Evolutionary conservation across 1,140 invertebrate genomes (phyloP), one percentile per base, ranked within the genome.

Genomic region (Drosophila pseudoobscura): DNA sequence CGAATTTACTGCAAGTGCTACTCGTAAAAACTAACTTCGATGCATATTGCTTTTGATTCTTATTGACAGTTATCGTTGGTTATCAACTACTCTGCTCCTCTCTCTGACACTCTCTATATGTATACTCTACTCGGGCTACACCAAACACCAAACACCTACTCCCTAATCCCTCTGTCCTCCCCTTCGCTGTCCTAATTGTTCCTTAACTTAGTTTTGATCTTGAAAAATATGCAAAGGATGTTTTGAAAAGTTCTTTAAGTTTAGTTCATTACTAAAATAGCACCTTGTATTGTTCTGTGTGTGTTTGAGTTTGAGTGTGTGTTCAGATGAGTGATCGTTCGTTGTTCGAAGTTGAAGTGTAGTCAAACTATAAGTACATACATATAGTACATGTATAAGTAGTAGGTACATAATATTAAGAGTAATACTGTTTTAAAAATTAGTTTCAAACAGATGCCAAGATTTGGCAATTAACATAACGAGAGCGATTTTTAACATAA

Each of bases 31-130:
- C 75, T 87, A 78, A 44, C 45, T 88, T 88, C 83, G 83, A 89
- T 88, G 83, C 84, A 88, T 75, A 69, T 88, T 45, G 79, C 79
- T 88, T 88, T 88, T 88, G 83, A 88, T 88, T 78, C 57, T 76
- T 74, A 78, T 88, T 88, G 84, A 88, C 84, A 83, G 63, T 88
- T 76, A 83, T 88, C 83, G 83, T 88, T 88, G 83, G 83, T 83
- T 88, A 88, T 78, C 50, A 39, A 58, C 53, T 62, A 75, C 51
- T 88, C 65, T 71, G 72, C 71, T 75, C 50, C 52, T 59, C 76
- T 70, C 57, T 64, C 72, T 69, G 13, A 13, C 35, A 5, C 11
- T 51, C 26, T 43, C 17, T 39, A 44, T 35, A 20, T 9, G 46
- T 70, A 58, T 47, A 43, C 29, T 20, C 51, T 75, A 57, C 61